Percentiles rank a stretch among this genome's conserved stretches.
Evolutionary conservation across 2,113 vertebrate genomes (phyloP).

Genomic region (Cololabis saira): DNA sequence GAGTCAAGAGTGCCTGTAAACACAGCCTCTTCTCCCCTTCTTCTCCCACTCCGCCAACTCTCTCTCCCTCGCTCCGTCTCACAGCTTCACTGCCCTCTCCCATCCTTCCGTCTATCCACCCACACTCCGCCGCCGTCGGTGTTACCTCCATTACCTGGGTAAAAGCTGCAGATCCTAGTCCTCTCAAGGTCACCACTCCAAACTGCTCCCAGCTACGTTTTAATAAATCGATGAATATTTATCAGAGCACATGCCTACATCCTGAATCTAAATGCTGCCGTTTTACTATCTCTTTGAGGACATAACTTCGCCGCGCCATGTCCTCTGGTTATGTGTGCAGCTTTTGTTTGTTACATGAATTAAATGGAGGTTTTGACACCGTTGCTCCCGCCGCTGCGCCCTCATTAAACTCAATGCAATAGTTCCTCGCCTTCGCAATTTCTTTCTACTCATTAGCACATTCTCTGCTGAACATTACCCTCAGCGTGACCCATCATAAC

Average conservation of each 20-base stretch:
- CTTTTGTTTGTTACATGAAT: slow-evolving; percentile 51
- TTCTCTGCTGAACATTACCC: slow-evolving; percentile 21
- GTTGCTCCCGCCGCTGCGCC: slow-evolving; percentile 16
- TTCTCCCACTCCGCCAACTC: slow-evolving; percentile 20
- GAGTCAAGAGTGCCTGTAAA: slow-evolving; percentile 55
- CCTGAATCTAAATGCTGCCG: slow-evolving; percentile 65
- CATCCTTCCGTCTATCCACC: slow-evolving; percentile 48
- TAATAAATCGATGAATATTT: slow-evolving; percentile 85
- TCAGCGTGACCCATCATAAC: slow-evolving; percentile 32
- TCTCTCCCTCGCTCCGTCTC: slow-evolving; percentile 3
- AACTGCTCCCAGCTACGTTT: slow-evolving; percentile 75
- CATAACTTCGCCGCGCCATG: slow-evolving; percentile 17
- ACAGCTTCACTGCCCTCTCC: slow-evolving; percentile 41
- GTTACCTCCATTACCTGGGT: slow-evolving; percentile 67
- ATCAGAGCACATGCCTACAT: slow-evolving; percentile 63
- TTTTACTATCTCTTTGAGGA: slow-evolving; percentile 55
- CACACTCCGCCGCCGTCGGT: slow-evolving; percentile 47
- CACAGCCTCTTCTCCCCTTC: slow-evolving; percentile 13
- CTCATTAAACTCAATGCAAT: slow-evolving; percentile 40
- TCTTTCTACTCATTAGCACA: slow-evolving; percentile 18
- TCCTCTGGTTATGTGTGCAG: slow-evolving; percentile 51
- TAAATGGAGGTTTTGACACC: slow-evolving; percentile 46
- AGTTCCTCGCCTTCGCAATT: background rate
- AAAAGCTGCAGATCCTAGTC: slow-evolving; percentile 53
- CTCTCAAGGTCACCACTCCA: slow-evolving; percentile 78